phyloP scores from a whole-genome alignment of 2,888 invertebrate genomes.

The Drosophila mimetica region DNA sequence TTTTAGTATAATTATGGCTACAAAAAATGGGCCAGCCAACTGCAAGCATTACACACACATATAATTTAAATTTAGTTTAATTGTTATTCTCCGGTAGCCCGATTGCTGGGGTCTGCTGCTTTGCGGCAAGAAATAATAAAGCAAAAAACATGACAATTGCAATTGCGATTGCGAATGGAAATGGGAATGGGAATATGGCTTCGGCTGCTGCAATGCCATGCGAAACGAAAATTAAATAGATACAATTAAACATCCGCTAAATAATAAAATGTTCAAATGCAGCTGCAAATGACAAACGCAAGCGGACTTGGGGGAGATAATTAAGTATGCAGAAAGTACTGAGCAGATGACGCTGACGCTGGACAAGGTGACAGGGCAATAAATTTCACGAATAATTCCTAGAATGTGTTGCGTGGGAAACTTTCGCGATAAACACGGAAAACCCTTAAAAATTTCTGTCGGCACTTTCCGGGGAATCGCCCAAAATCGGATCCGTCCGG shows the following conservation, averaged over 20 bases:
- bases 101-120: conserved; percentile 38
- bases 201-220: conserved; percentile 44
- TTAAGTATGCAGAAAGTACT: conserved; percentile 45
- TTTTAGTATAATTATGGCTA: conserved; percentile 73
- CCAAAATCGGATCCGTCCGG: conserved; percentile 27
- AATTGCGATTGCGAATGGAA: conserved; percentile 65
- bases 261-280: conserved; percentile 82
- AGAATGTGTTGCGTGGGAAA: conserved; percentile 47
- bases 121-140: conserved; percentile 51
- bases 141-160: conserved; percentile 70
- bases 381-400: conserved; percentile 29
- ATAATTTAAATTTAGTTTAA: conserved; percentile 81
- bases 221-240: conserved; percentile 82
- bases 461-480: conserved; percentile 12
- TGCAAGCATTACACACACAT: conserved; percentile 73
- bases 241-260: conserved; percentile 84
- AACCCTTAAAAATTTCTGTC: conserved; percentile 8
- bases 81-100: conserved; percentile 78
- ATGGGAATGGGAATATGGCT: conserved; percentile 19
- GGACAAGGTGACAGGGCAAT: conserved; percentile 34
- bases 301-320: conserved; percentile 40
- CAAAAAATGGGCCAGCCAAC: conserved; percentile 47
- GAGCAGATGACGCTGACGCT: conserved; percentile 31
- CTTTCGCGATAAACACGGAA: conserved; percentile 30
- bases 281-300: conserved; percentile 18